Base-by-base conservation (phyloP, 2,888 invertebrate genomes). In the Scaptomyza cyrtandrae region DNA sequence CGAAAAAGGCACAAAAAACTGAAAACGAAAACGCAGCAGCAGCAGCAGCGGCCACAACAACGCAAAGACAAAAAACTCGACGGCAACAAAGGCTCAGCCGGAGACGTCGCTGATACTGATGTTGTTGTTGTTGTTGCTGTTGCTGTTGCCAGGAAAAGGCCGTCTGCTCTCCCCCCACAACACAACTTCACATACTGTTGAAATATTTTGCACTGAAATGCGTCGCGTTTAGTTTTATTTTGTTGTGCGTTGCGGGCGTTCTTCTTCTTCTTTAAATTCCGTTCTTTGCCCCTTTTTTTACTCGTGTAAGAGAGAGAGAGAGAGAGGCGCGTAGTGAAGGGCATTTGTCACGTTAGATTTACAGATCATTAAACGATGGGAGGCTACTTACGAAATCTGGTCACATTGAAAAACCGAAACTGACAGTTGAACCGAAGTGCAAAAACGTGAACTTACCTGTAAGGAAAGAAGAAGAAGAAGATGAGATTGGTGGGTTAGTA, bases 1-100 rank as follows among this genome's bases (percentile, higher is more conserved):
- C 85, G 62, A 89, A 89, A 85, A 85, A 85, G 78, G 85, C 85
- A 89, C 76, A 85, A 87, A 88, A 88, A 88, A 86, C 62, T 78
- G 80, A 86, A 88, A 88, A 84, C 78, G 84, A 85, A 88, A 84
- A 84, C 75, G 88, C 75, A 80, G 84, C 70, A 70, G 55, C 49
- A n/a, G 52, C 59, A 41, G 39, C 55, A 33, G 43, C 50, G 27
- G 54, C 80, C 70, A 75, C 71, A 81, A 81, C 76, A 83, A 83
- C 79, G 79, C 57, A 70, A 80, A 66, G 71, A 78, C 84, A 71
- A 74, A 73, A 72, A 75, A 73, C 67, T 63, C 64, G 67, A 64
- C 71, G 56, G 55, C 63, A 81, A 78, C 70, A 78, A 78, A 80
- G 78, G 74, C 78, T 72, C 76, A 66, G 80, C 27, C 67, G 50